phyloP scores from a whole-genome alignment of 2,113 vertebrate species.

The Periophthalmodon schlosseri region DNA sequence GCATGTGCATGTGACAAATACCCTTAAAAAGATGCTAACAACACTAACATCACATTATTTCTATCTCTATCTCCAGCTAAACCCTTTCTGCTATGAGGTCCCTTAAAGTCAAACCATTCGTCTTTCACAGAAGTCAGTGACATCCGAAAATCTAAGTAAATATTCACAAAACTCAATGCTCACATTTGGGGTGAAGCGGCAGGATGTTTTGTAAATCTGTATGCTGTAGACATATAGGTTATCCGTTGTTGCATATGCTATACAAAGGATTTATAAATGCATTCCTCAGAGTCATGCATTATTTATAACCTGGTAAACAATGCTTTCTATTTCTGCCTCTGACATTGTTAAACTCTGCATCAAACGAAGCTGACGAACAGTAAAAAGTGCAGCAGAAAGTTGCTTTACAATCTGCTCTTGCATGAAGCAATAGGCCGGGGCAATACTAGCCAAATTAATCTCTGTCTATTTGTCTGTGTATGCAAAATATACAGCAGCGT shows the following conservation, averaged over 20 bases:
- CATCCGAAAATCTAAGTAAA: neutral
- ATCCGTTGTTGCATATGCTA: neutral
- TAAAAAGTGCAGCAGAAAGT: conserved; percentile 1
- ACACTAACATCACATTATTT: neutral
- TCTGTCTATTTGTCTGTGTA: conserved; percentile 12
- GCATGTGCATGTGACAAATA: too few relatives aligned
- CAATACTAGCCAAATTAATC: conserved; percentile 28
- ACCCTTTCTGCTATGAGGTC: neutral
- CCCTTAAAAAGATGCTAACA: too few relatives aligned
- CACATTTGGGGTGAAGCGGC: neutral
- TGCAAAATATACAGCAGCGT: conserved; percentile 21
- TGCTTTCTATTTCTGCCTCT: conserved; percentile 8
- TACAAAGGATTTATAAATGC: neutral
- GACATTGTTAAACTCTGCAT: conserved; percentile 1
- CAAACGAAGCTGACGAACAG: neutral
- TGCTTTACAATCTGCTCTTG: neutral
- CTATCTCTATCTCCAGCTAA: neutral
- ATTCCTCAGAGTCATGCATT: conserved; percentile 7
- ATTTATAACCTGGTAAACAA: conserved; percentile 22
- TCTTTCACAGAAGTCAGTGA: neutral
- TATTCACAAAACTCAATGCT: neutral
- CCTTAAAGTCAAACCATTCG: neutral
- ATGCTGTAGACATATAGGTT: neutral
- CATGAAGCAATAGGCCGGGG: conserved; percentile 17
- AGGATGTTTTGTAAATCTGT: neutral